Evolutionary conservation across 2,797 vertebrate species (phyloP).

Genomic region (Todus mexicanus): DNA sequence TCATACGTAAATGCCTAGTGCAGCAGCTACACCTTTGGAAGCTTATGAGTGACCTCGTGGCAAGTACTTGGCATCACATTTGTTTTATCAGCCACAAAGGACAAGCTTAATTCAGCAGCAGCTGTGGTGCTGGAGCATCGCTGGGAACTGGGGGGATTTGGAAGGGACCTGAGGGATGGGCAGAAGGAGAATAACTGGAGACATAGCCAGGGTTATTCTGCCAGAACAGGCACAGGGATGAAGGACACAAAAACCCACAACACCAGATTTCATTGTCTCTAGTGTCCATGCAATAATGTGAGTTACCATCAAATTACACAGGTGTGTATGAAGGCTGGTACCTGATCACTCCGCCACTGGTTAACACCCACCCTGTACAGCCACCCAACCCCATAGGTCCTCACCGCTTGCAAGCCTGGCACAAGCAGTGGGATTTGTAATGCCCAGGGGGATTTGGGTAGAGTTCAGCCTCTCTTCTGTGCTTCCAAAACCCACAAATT

Average conservation of each 20-base stretch:
- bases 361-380: background rate
- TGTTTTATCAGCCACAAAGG: background rate
- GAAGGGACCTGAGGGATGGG: background rate
- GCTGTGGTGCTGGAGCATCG: rapidly evolving
- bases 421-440: background rate
- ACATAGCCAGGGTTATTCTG: background rate
- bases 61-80: background rate
- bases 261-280: background rate
- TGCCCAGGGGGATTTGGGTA: background rate
- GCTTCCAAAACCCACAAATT: background rate
- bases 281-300: background rate
- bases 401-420: background rate
- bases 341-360: background rate
- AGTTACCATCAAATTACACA: background rate
- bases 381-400: background rate
- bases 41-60: background rate
- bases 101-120: background rate
- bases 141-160: rapidly evolving
- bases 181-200: background rate
- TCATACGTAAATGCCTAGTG: background rate
- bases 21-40: background rate
- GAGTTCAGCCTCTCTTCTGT: background rate
- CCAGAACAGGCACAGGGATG: background rate
- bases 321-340: background rate
- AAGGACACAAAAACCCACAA: background rate